Conservation (phyloP, 1,140 invertebrate species). For the Drosophila virilis region DNA sequence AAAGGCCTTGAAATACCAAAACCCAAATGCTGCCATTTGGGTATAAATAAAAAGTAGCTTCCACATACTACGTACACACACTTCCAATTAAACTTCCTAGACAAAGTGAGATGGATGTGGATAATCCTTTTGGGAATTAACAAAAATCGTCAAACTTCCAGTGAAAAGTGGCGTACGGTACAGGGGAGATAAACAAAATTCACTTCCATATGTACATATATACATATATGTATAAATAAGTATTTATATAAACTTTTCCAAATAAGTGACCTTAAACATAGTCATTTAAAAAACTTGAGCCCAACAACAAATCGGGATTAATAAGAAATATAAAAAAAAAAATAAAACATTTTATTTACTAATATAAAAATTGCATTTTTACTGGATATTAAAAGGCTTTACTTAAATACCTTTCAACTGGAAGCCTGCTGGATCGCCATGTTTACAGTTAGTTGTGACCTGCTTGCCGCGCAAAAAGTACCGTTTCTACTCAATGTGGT, state of each 20-base stretch:
- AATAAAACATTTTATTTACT: conserved; percentile 27
- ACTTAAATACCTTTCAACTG: too few relatives aligned
- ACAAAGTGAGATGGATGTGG: conserved; percentile 44
- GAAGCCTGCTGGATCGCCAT: too few relatives aligned
- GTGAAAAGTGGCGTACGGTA: conserved; percentile 22
- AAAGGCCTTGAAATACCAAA: conserved; percentile 28
- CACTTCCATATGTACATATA: conserved; percentile 46
- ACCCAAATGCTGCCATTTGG: conserved; percentile 50
- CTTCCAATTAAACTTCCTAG: conserved; percentile 70
- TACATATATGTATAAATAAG: conserved; percentile 24
- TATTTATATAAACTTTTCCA: conserved; percentile 35
- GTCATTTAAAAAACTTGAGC: conserved; percentile 4
- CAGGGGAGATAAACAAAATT: conserved; percentile 10
- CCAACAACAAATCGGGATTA: conserved; percentile 5
- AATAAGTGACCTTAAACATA: conserved; percentile 40
- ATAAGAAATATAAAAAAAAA: conserved; percentile 5
- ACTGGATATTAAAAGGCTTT: too few relatives aligned
- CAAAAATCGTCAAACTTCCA: conserved; percentile 44
- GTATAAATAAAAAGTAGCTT: conserved; percentile 55
- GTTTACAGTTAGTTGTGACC: too few relatives aligned
- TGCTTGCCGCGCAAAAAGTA: too few relatives aligned
- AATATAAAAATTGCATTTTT: conserved; percentile 10
- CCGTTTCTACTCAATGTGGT: too few relatives aligned
- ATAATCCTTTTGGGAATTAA: conserved; percentile 14
- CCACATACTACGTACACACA: conserved; percentile 44